Base-by-base conservation (phyloP, 2,888 invertebrate species). In the Cerastoderma edule region DNA sequence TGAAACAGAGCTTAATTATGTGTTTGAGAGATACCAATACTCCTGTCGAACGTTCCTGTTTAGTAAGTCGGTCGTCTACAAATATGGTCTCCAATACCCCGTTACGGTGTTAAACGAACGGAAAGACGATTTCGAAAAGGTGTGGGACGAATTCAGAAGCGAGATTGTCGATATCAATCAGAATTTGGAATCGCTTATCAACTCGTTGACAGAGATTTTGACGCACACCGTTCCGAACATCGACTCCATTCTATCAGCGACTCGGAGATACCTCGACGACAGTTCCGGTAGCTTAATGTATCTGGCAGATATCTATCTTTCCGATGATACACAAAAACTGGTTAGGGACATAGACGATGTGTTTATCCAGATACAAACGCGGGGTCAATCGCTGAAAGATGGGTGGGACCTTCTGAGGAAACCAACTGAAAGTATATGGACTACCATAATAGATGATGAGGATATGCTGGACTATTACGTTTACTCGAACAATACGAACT, bases 341-440 rank as follows among this genome's bases (percentile, higher is more conserved):
- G 78, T 84, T 24, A 78, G 72, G 6, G 67, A 71, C 19, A 50
- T 87, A 19, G 73, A 81, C 30, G 70, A 78, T 39, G 87, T 88
- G 69, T 88, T 88, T 54, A 79, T 75, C 50, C 87, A 88, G 32
- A 54, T 89, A 4, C 66, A 87, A 46, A 80, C 85, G 19, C 80
- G 89, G 30, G 88, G 88, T 6, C 86, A 85, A n/a, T 75, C 75
- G 28, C 68, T 89, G 1, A 83, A 71, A 67, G 87, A 87, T 69
- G 81, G 69, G 35, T 88, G 87, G 88, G 75, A 77, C 10, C 46
- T 76, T 2, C 39, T 89, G 6, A 30, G 69, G 0, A 57, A 67
- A 19, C 78, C 76, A 24, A 76, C 76, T 0, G 69, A 64, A 2
- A 60, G 60, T 8, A 84, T 89, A 19, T 89, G 89, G 89, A 70